A percentile compares a stretch with the other conserved stretches of the same genome.
These are phyloP conservation scores for Trachelus troglodyta DNA, from an alignment of 2,888 invertebrate genomes.

Conservation along the genomic window DNA sequence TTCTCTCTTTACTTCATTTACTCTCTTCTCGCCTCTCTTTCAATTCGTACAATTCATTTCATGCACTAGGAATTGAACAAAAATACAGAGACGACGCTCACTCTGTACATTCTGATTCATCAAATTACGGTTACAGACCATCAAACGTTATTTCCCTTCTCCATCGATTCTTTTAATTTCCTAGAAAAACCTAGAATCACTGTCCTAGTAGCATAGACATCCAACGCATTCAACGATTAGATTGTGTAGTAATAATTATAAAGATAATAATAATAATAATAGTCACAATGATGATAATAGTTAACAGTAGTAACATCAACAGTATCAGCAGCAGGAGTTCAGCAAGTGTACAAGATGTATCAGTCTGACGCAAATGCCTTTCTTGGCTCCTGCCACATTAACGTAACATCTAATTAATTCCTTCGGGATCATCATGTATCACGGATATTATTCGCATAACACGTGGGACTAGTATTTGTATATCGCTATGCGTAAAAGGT, in stretches of 20 bases:
- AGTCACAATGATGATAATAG: not conserved
- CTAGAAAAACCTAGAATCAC: conserved; percentile 15
- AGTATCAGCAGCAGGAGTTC: not conserved
- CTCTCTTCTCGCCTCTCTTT: not conserved
- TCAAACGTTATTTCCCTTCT: not conserved
- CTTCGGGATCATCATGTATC: not conserved
- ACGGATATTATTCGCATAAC: not conserved
- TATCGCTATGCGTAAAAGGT: not conserved
- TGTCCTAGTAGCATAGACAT: conserved; percentile 27
- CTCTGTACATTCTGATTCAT: not conserved
- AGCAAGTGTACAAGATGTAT: not conserved
- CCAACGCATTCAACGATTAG: conserved; percentile 16
- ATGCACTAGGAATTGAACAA: not conserved
- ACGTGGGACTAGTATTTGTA: not conserved
- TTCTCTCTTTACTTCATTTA: not conserved
- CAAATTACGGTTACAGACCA: not conserved
- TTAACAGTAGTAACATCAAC: not conserved
- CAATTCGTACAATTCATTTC: not conserved
- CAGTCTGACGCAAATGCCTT: not conserved
- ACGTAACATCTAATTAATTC: not conserved
- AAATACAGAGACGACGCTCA: not conserved
- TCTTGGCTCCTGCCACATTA: not conserved
- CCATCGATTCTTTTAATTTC: not conserved
- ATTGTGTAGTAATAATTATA: not conserved
- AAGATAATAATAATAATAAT: not conserved